phyloP scores from a whole-genome alignment of 2,113 vertebrate species.

The Fregata magnificens region DNA sequence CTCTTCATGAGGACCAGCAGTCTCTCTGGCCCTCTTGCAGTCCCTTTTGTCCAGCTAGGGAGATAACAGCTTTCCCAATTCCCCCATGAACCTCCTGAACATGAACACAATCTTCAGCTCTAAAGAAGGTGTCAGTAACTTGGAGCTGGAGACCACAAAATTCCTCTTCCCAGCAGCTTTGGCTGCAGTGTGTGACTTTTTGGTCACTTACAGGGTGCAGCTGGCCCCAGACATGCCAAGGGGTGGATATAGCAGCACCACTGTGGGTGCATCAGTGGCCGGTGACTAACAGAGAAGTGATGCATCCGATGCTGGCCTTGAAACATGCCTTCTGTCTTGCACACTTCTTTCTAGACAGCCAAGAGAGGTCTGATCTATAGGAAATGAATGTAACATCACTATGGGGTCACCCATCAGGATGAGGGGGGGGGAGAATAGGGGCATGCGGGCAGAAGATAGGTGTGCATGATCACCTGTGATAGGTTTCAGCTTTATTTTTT shows the following conservation, averaged over 20 bases:
- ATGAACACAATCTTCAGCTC: not conserved
- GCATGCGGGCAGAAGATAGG: fast-evolving
- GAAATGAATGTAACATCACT: not conserved
- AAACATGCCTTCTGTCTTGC: not conserved
- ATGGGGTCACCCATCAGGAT: not conserved
- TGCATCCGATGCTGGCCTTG: not conserved
- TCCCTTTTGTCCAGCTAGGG: not conserved
- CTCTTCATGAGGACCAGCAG: not conserved
- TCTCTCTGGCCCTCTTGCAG: not conserved
- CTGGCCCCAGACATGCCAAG: not conserved
- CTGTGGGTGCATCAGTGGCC: not conserved
- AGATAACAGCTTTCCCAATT: not conserved
- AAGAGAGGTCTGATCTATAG: not conserved
- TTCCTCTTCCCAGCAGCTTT: not conserved
- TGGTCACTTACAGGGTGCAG: not conserved
- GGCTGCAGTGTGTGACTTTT: not conserved
- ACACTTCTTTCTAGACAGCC: not conserved
- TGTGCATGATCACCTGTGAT: not conserved
- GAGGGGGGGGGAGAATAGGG: not conserved
- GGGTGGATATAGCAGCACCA: not conserved
- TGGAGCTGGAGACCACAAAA: not conserved
- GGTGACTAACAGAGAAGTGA: not conserved
- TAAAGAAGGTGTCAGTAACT: not conserved
- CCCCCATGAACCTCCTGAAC: not conserved
- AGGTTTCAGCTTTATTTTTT: not conserved